Percentiles rank a stretch among this genome's conserved stretches.
Evolutionary conservation across 2,797 vertebrate genomes (phyloP).

Genomic region (Toxotes lorentzi): DNA sequence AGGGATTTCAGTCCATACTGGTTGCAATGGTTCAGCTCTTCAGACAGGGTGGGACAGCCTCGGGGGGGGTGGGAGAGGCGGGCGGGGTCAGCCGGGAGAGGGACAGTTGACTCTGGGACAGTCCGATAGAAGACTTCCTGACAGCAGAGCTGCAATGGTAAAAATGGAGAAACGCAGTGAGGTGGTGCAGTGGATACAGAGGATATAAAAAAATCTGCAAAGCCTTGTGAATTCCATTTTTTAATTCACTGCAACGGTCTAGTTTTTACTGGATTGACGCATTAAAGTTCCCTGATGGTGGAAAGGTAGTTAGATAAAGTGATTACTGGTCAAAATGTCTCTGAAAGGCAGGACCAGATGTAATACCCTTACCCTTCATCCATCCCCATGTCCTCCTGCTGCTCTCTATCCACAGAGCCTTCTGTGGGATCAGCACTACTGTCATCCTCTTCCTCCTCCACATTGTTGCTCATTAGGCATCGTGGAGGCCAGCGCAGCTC

Average conservation of each 20-base stretch:
- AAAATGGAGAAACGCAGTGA: not conserved
- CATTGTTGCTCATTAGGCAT: not conserved
- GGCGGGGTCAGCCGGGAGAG: constrained; percentile 75
- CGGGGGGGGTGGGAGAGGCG: constrained; percentile 60
- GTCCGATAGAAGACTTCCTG: constrained; percentile 71
- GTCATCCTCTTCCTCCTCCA: constrained; percentile 48
- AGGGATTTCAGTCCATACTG: not conserved
- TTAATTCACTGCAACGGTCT: not conserved
- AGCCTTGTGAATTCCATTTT: not conserved
- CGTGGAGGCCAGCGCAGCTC: constrained; percentile 57
- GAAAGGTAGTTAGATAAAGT: not conserved
- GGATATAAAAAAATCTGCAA: not conserved
- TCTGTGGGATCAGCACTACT: constrained; percentile 16
- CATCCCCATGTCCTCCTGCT: constrained; percentile 28
- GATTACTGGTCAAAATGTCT: not conserved
- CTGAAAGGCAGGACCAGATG: not conserved
- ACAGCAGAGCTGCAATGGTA: constrained; percentile 40
- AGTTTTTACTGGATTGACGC: not conserved
- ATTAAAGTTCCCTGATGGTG: not conserved
- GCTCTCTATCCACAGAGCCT: constrained; percentile 33
- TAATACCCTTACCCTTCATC: constrained; percentile 53
- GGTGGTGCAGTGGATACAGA: not conserved
- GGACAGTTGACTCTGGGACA: constrained; percentile 56
- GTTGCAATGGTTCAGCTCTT: constrained; percentile 60
- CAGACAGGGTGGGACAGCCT: constrained; percentile 72